phyloP scores from a whole-genome alignment of 2,113 vertebrate genomes.

The Epinephelus moara region DNA sequence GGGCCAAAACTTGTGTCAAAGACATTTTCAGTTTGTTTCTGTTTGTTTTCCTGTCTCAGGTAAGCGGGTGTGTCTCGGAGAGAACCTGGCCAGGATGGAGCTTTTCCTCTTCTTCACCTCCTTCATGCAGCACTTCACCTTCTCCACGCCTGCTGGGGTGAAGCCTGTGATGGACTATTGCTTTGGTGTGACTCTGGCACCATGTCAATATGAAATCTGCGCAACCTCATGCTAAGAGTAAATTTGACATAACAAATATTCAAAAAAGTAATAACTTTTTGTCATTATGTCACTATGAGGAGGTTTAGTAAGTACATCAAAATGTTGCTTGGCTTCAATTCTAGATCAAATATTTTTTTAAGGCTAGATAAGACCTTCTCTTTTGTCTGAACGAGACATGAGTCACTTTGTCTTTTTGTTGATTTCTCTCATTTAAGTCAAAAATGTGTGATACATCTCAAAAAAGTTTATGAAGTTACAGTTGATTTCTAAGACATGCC shows the following conservation, averaged over 20 bases:
- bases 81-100: conserved; percentile 83
- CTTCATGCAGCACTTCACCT: conserved; percentile 77
- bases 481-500: too few relatives aligned
- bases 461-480: too few relatives aligned
- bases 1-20: background rate
- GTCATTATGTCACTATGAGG: background rate
- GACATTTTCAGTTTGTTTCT: background rate
- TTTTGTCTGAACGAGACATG: background rate
- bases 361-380: too few relatives aligned
- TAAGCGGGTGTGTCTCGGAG: conserved; percentile 84
- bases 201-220: conserved; percentile 66
- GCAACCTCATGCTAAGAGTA: conserved; percentile 45
- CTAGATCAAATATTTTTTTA: background rate
- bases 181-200: background rate
- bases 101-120: conserved; percentile 87
- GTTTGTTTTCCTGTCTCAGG: conserved; percentile 53
- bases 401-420: background rate
- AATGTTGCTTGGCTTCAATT: background rate
- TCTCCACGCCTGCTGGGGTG: conserved; percentile 58
- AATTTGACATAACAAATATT: background rate
- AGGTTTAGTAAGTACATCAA: background rate
- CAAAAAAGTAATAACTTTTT: background rate
- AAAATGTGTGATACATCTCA: too few relatives aligned
- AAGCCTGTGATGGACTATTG: conserved; percentile 38
- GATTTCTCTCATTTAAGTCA: background rate